Evolutionary conservation across 2,888 invertebrate species (phyloP), one percentile per base, ranked within the genome.

Genomic region (Platerodrilus igneus): DNA sequence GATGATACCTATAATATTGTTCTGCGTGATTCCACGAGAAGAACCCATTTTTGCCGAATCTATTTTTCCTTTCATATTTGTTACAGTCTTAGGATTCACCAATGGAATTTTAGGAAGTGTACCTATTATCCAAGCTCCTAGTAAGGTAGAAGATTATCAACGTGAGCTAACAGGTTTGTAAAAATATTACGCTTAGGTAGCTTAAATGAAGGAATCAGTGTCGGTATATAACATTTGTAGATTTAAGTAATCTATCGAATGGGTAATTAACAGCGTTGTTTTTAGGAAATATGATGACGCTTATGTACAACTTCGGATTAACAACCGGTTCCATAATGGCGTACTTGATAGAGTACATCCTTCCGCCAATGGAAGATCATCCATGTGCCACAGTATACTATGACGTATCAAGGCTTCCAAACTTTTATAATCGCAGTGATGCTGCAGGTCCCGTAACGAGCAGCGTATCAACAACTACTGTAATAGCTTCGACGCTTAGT

Each of bases 51-150:
- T 90, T 43, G 74, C 78, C 2, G 72, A 73, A 2, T 84, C 84
- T 60, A 73, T 76, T 14, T 80, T 80, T 50, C 77, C 86, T 0
- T 73, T 85, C 46, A 56, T 81, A 9, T 76, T 85, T 40, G 81
- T 83, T 5, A 61, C 82, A 56, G 56, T 81, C 1, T 69, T 93
- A 43, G 93, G 93, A 2, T 73, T 91, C 11, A 83, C 84, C 28
- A 93, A 93, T 57, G 93, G 93, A 0, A 73, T 92, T 26, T 81
- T 93, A 37, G 93, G 93, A 3, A 90, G 91, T 42, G 80, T 93
- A 17, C 93, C 93, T 2, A 93, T 93, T 89, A 91, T 93, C 57
- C 76, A 88, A 59, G 93, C 92, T 1, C 89, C 93, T 1, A 81
- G 83, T 27, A 82, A 87, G 59, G 91, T 93, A 3, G 81, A 87